Base-by-base conservation (phyloP, 2,888 invertebrate species). In the Yponomeuta evonymella region DNA sequence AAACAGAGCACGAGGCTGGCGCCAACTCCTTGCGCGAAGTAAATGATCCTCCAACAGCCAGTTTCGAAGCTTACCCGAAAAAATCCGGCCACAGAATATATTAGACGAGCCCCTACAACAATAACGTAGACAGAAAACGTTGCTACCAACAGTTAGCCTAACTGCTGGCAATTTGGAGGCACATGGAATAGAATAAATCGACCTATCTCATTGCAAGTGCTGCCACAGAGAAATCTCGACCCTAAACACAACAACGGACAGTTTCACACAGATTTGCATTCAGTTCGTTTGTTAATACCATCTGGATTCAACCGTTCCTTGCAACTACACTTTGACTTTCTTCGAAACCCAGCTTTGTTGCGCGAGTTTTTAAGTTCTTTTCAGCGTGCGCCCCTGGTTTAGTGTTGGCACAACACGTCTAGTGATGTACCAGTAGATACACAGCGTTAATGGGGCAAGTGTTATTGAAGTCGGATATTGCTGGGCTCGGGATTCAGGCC, bases 401-500 rank as follows among this genome's bases (percentile, higher is more conserved):
- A 75, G 77, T 77, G 77, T 77, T 79, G 79, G 76, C 77, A 77
- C 78, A 76, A 79, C 80, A 78, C 80, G 80, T 78, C 80, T 75
- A 74, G 80, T 77, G 83, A 83, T 82, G 82, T 81, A 85, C 84
- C 85, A 82, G 82, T 80, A 81, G 82, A 78, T 79, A 79, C 83
- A 81, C 82, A 82, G 82, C 87, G 87, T 87, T 87, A 90, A 89
- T 88, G 88, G 85, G 79, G 84, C 87, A 86, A 86, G 84, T 88
- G 85, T 86, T 89, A 89, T 88, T 86, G 88, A 84, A 86, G 87
- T 83, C 84, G 86, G 86, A 87, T 88, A 88, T 86, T 86, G 83
- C 81, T 77, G 79, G 77, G 64, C 33, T n/a, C 15, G 43, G 43
- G 33, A 43, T 67, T 67, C n/a, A 67, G 67, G 9, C 33, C 74